Conservation (phyloP, 2,888 invertebrate species). For the Scotopteryx bipunctaria region DNA sequence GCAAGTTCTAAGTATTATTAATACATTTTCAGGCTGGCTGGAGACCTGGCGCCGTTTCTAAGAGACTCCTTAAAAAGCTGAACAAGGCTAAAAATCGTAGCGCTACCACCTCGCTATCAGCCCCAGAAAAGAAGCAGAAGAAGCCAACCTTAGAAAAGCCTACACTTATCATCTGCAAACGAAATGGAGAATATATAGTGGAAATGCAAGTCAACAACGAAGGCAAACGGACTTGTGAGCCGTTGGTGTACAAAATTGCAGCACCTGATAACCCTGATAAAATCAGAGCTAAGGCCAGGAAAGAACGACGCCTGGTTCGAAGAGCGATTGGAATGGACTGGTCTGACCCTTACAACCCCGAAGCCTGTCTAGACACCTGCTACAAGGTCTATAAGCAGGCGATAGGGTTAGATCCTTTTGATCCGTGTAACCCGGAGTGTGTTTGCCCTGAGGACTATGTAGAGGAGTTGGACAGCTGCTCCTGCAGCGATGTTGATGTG, state of each 20-base stretch:
- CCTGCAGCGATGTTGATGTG: conserved; percentile 47
- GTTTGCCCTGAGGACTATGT: conserved; percentile 35
- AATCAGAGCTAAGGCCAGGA: conserved; percentile 48
- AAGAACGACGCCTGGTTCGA: conserved; percentile 45
- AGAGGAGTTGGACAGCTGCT: conserved; percentile 43
- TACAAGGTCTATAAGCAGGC: conserved; percentile 57
- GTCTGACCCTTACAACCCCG: conserved; percentile 56
- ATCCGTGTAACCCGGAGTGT: conserved; percentile 46
- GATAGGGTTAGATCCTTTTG: conserved; percentile 48
- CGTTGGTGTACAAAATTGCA: conserved; percentile 62
- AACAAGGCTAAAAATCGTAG: conserved; percentile 54
- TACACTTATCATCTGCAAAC: conserved; percentile 59
- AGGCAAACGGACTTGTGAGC: conserved; percentile 46
- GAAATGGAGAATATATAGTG: conserved; percentile 62
- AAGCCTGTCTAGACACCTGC: conserved; percentile 60
- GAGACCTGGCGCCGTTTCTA: conserved; percentile 73
- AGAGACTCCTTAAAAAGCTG: conserved; percentile 57
- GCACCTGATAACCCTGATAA: conserved; percentile 54
- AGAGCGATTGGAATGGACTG: conserved; percentile 50
- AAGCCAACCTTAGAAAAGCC: conserved; percentile 60
- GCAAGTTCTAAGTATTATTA: neutral
- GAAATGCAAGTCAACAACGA: conserved; percentile 59
- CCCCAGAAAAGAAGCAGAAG: conserved; percentile 50
- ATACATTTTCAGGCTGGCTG: conserved; percentile 60
- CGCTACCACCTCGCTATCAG: conserved; percentile 34